These are phyloP conservation scores for Parus major DNA, from an alignment of 2,113 vertebrate species.

Conservation along the genomic window DNA sequence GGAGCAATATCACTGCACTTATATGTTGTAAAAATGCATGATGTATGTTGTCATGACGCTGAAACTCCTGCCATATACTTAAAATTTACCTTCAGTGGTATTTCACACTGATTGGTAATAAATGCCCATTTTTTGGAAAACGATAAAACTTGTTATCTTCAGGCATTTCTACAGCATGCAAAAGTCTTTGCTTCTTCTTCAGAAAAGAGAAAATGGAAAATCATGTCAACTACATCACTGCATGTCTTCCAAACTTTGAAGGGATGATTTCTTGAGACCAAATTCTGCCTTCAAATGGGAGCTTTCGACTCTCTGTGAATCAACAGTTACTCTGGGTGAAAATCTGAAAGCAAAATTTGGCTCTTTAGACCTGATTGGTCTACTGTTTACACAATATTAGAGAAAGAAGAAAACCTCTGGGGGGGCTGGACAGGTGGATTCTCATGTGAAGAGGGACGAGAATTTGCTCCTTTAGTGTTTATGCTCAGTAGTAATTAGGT, in stretches of 20 bases:
- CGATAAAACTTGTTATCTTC: neutral
- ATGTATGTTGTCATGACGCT: neutral
- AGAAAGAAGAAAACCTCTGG: neutral
- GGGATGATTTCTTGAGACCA: neutral
- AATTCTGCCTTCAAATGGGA: neutral
- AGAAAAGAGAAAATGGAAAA: neutral
- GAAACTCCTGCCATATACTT: neutral
- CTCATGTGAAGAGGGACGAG: neutral
- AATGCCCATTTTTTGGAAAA: slow-evolving; percentile 34
- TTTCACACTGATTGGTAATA: slow-evolving; percentile 51
- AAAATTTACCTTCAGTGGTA: slow-evolving; percentile 28
- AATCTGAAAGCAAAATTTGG: neutral
- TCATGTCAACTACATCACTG: neutral
- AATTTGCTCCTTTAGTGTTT: neutral
- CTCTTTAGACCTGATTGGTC: neutral
- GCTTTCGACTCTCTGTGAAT: neutral
- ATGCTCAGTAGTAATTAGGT: neutral
- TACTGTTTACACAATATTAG: neutral
- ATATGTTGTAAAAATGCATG: slow-evolving; percentile 50
- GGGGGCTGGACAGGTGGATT: neutral
- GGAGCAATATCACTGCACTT: slow-evolving; percentile 38
- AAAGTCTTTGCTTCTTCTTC: neutral
- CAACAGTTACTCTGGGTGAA: neutral
- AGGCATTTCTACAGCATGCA: neutral
- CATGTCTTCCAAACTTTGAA: neutral